A percentile compares a stretch with the other conserved stretches of the same genome.
phyloP scores from a whole-genome alignment of 1,140 invertebrate genomes.

The Bombus turneri region DNA sequence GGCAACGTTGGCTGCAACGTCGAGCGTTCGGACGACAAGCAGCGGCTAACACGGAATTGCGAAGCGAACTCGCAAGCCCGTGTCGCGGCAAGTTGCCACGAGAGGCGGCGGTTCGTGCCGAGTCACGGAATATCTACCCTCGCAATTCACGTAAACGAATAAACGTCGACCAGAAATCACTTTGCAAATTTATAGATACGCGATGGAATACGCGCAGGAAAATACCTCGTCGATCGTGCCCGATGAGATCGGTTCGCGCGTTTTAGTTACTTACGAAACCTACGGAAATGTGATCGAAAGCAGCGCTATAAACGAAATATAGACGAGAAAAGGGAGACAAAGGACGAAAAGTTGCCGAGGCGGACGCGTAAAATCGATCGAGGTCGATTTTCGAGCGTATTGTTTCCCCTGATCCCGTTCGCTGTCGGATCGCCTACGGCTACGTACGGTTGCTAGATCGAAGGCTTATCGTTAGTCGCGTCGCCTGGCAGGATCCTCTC shows the following conservation, averaged over 20 bases:
- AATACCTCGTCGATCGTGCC: no score
- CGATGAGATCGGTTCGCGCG: no score
- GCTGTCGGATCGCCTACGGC: slow-evolving; percentile 38
- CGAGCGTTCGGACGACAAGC: neutral
- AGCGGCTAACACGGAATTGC: slow-evolving; percentile 5
- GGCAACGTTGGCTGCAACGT: no score
- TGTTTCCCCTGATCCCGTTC: slow-evolving; percentile 10
- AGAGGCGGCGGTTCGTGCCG: neutral
- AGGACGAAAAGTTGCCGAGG: neutral
- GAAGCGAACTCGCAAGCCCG: slow-evolving; percentile 2
- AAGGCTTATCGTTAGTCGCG: slow-evolving; percentile 49
- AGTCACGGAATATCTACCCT: slow-evolving; percentile 13
- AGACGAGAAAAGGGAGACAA: neutral
- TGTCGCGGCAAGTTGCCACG: slow-evolving; percentile 24
- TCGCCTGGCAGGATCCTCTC: slow-evolving; percentile 36
- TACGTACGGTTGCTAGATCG: slow-evolving; percentile 18
- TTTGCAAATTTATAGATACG: neutral
- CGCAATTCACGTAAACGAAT: slow-evolving; percentile 13
- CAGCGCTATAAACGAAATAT: neutral
- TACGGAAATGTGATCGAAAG: no score
- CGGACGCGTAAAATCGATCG: slow-evolving; percentile 11
- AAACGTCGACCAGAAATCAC: neutral
- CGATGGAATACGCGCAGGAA: neutral
- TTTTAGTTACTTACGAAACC: no score
- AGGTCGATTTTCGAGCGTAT: slow-evolving; percentile 29